Conservation (phyloP, 2,113 vertebrate species). For the Nesogale talazaci region DNA sequence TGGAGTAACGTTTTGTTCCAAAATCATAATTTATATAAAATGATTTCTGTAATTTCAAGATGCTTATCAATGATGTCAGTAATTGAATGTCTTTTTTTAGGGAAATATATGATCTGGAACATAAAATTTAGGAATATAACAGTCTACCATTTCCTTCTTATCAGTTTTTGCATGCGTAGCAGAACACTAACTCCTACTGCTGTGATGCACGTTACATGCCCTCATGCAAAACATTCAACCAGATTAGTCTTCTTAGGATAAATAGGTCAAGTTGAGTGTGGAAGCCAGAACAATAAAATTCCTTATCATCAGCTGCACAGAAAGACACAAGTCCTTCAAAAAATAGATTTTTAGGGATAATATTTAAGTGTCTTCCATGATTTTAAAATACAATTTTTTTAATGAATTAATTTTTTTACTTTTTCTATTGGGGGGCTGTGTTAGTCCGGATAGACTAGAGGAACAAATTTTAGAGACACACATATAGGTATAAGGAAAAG, state of each 20-base stretch:
- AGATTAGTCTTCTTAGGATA: constrained; percentile 60
- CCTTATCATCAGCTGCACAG: constrained; percentile 68
- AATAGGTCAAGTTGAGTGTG: constrained; percentile 55
- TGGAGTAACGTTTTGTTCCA: background rate
- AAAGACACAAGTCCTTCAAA: constrained; percentile 59
- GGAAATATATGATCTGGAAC: background rate
- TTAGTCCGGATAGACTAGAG: too few relatives aligned
- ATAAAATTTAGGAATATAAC: background rate
- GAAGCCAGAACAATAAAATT: constrained; percentile 58
- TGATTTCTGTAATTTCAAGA: background rate
- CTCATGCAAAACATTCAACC: constrained; percentile 2
- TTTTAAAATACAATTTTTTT: constrained; percentile 42
- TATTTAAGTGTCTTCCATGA: background rate
- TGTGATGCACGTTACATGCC: constrained; percentile 23
- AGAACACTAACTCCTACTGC: constrained; percentile 15
- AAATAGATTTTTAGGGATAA: constrained; percentile 39
- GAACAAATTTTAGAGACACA: too few relatives aligned
- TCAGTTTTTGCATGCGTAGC: background rate
- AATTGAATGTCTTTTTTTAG: background rate
- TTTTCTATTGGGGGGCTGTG: too few relatives aligned
- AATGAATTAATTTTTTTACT: too few relatives aligned
- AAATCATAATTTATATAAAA: background rate
- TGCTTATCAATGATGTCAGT: background rate
- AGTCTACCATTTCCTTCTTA: background rate
- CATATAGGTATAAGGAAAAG: too few relatives aligned